These are phyloP conservation scores for Ornithoptera priamus DNA, from an alignment of 2,888 invertebrate genomes.

Conservation along the genomic window DNA sequence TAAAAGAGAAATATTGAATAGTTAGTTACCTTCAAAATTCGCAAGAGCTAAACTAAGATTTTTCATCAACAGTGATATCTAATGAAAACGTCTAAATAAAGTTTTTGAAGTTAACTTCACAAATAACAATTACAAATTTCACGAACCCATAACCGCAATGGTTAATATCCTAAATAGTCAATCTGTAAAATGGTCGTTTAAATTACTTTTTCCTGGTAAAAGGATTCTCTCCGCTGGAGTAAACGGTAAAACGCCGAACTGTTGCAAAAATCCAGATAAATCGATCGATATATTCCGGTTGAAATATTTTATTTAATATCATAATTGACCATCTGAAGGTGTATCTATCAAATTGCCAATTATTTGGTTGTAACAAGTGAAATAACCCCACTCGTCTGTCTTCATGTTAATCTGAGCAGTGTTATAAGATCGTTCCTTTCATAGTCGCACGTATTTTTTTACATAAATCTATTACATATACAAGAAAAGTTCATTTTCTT, in stretches of 20 bases:
- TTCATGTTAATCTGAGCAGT: constrained; percentile 6
- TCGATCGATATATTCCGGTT: constrained; percentile 10
- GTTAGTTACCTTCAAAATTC: too few relatives aligned
- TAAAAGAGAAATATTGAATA: too few relatives aligned
- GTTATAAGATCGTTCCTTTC: neutral
- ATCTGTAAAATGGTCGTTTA: neutral
- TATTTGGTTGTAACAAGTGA: constrained; percentile 9
- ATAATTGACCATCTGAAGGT: constrained; percentile 3
- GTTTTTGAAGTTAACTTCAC: neutral
- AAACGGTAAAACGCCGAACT: constrained; percentile 11
- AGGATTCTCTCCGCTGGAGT: constrained; percentile 7
- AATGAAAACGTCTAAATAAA: neutral
- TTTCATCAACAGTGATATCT: neutral
- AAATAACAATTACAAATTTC: neutral
- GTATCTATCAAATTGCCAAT: constrained; percentile 3
- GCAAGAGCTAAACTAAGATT: too few relatives aligned
- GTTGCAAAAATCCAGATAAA: constrained; percentile 17
- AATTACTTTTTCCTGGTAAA: neutral
- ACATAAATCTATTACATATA: too few relatives aligned
- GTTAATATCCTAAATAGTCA: neutral
- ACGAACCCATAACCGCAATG: neutral
- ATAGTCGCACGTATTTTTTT: neutral
- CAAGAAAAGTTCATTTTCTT: too few relatives aligned
- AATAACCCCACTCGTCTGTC: neutral
- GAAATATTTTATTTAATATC: constrained; percentile 15